phyloP scores from a whole-genome alignment of 2,797 vertebrate genomes.

The Poecilia wingei region DNA sequence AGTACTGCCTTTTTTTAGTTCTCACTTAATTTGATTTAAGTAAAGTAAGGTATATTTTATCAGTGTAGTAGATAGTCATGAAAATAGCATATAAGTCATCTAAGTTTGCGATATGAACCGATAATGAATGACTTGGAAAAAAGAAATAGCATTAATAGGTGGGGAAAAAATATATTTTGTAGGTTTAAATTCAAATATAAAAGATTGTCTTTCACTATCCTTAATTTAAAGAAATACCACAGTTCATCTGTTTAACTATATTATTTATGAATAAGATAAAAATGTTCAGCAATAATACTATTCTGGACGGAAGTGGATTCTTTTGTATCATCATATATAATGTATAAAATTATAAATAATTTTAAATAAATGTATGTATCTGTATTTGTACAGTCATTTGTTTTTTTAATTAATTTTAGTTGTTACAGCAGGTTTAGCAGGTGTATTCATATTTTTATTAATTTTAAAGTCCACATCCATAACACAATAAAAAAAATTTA shows the following conservation, averaged over 20 bases:
- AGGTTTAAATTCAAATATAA: not conserved
- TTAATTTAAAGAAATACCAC: not conserved
- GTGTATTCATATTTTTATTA: not conserved
- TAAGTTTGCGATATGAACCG: constrained; percentile 2
- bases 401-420: not conserved
- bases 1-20: constrained; percentile 14
- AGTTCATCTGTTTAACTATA: not conserved
- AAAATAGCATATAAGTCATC: not conserved
- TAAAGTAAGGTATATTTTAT: not conserved
- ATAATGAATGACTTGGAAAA: constrained; percentile 19
- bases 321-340: not conserved
- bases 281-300: not conserved
- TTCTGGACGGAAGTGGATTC: not conserved
- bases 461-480: not conserved
- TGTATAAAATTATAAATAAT: not conserved
- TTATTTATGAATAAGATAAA: not conserved
- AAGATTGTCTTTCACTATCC: not conserved
- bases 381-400: not conserved
- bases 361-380: not conserved
- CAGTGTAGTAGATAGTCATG: not conserved
- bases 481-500: not conserved
- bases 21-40: constrained; percentile 2
- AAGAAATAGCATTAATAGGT: not conserved
- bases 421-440: not conserved
- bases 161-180: not conserved